Evolutionary conservation across 2,113 vertebrate genomes (phyloP), one percentile per base, ranked within the genome.

Genomic region (Ginglymostoma cirratum): DNA sequence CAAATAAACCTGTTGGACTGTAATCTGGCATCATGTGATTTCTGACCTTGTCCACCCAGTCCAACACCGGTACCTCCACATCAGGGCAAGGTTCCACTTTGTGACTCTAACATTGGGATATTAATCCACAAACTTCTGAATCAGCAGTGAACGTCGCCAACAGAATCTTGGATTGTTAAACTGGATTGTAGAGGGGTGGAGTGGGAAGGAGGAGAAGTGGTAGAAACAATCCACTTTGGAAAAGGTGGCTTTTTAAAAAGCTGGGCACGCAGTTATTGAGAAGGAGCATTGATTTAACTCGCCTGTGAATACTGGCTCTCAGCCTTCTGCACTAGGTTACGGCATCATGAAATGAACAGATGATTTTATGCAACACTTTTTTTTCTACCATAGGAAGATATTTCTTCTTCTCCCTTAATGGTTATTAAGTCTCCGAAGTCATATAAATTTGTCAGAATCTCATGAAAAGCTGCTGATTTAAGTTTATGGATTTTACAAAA

Each of bases 391-490:
- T 66, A 42, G 93, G 30, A 70, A 52, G 67, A 27, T 21, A 70
- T 70, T 95, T 48, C 66, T 48, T 72, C 66, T 38, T 95, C 14
- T 30, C 42, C 30, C 5, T 72, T 95, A 72, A 95, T 48, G 94
- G 42, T 94, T 70, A 94, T 94, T 70, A 27, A 67, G 66, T 70
- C 93, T 72, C 93, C 42, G 5, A 70, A 94, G 66, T 48, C 27
- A 52, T 17, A 72, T 95, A 76, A 76, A 95, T 76, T 72, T 52
- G 15, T 76, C 94, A 95, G 5, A 72, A 95, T 30, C 69, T 72
- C 69, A 95, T 76, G 45, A 72, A 95, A 95, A 95, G 27, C 38
- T 72, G 69, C 93, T 94, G 93, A 94, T 70, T 55, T 92, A 70
- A 70, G 42, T 48, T 76, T 52, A 94, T 94, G 45, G 61, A 94